Base-by-base conservation (phyloP, 1,140 invertebrate genomes). In the Liolophura sinensis region DNA sequence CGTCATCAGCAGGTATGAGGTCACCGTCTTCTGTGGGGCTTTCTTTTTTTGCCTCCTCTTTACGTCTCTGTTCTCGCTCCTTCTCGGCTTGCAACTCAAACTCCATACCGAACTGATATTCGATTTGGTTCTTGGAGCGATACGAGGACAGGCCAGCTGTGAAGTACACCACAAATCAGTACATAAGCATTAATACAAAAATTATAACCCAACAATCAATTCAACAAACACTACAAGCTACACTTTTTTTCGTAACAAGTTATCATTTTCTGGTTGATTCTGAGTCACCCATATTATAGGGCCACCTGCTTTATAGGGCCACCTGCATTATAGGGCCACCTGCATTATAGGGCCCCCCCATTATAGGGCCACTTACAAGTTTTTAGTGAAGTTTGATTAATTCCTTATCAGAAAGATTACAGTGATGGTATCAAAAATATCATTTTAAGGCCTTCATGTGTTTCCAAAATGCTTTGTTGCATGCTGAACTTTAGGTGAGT, bases 101-200 rank as follows among this genome's bases (percentile, higher is more conserved):
- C n/a, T 56, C 22, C 15, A 59, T 48, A 15, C 73, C 73, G 64
- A 74, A 71, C 51, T 70, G 64, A 62, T 69, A 77, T 4, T 77
- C 75, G 56, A 68, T 46, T 59, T 71, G 71, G 56, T 61, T 73
- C 51, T 74, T 74, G 18, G 73, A 71, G 27, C 67, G 63, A 57
- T 77, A 77, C 4, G 70, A 71, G 47, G 72, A 72, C 16, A 77
- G 62, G 16, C 47, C 68, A 24, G 70, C 74, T 76, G 72, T 31
- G 58, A 57, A 15, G 31, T 25, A 65, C 25, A 46, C 62, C 20
- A n/a, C n/a, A 59, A 31, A 12, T 59, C 24, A 16, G 16, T 31
- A n/a, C 22, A 24, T 6, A 58, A 58, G 1, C 18, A 58, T 58
- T 3, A 5, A 18, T 18, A n/a, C 27, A 18, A 18, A 27, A 22